Conservation (phyloP, 2,113 vertebrate genomes). For the Otocyon megalotis region DNA sequence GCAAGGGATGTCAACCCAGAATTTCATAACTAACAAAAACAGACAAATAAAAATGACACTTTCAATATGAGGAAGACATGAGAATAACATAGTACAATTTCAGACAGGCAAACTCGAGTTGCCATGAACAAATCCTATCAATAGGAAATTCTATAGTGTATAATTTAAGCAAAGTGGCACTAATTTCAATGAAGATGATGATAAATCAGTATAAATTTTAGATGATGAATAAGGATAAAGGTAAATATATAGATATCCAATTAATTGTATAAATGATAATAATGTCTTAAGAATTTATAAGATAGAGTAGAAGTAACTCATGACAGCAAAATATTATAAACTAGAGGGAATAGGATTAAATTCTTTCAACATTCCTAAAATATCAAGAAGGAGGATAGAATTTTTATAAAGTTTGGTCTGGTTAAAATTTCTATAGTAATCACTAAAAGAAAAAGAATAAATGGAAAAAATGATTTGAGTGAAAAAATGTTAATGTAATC, state of each 20-base stretch:
- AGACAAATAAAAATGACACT: not conserved
- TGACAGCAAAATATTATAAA: not conserved
- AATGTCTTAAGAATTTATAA: not conserved
- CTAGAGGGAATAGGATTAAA: not conserved
- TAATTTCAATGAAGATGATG: not conserved
- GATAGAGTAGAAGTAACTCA: not conserved
- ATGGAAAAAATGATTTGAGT: not conserved
- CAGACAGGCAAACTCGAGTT: not conserved
- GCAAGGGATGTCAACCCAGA: not conserved
- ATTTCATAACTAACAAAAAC: not conserved
- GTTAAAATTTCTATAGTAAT: not conserved
- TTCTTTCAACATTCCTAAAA: not conserved
- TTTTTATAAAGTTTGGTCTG: not conserved
- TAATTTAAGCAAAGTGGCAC: not conserved
- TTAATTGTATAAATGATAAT: not conserved
- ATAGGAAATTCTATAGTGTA: not conserved
- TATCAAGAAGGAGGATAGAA: not conserved
- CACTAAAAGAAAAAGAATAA: not conserved
- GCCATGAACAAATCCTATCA: not conserved
- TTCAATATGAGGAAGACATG: not conserved
- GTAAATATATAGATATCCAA: not conserved
- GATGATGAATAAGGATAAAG: not conserved
- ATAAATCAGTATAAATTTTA: not conserved
- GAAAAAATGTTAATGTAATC: not conserved
- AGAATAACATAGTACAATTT: not conserved